Evolutionary conservation across 2,888 invertebrate genomes (phyloP), one percentile per base, ranked within the genome.

Genomic region (Aspidiotus rigidus): DNA sequence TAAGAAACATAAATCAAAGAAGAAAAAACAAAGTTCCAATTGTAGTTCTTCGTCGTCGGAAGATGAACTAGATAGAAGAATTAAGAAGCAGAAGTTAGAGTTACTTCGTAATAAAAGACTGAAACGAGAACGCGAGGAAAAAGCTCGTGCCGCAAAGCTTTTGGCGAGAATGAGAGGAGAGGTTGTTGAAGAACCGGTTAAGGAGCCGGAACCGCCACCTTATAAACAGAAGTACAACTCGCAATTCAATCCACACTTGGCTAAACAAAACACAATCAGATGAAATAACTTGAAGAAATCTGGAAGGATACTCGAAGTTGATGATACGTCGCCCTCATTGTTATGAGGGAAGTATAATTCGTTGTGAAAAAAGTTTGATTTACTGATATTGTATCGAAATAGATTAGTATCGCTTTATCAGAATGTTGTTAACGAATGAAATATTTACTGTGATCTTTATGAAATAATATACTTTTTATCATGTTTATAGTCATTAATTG

Each of bases 221-320:
- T 62, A 86, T 40, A 83, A 84, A 73, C 88, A 90, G 75, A 90
- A 89, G 79, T 98, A 98, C 77, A 95, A 95, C 80, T 94, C 94
- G 3, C 96, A 97, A 78, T 98, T 94, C 78, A 97, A 96, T 81
- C 98, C 98, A 16, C 86, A 90, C 78, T 77, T 91, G 64, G 92
- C 92, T 13, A 85, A 89, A 75, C 92, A 92, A 79, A 93, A 92
- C 80, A 16, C 17, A 3, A 62, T 49, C 49, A 49, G 6, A 2
- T 49, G 49, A 49, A 3, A 28, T 28, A 28, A 28, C 28, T 5
- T 28, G n/a, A 28, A 28, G 28, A 28, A 28, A 28, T 5, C 28
- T 28, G 28, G 5, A 28, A 3, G 28, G 28, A 28, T 28, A 3
- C 28, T 28, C 28, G 28, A 28, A 28, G 5, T 28, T 28, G 5